Percentiles rank a stretch among this genome's conserved stretches.
These are phyloP conservation scores for Rhabdomys pumilio DNA, from an alignment of 2,797 vertebrate genomes.

Conservation along the genomic window DNA sequence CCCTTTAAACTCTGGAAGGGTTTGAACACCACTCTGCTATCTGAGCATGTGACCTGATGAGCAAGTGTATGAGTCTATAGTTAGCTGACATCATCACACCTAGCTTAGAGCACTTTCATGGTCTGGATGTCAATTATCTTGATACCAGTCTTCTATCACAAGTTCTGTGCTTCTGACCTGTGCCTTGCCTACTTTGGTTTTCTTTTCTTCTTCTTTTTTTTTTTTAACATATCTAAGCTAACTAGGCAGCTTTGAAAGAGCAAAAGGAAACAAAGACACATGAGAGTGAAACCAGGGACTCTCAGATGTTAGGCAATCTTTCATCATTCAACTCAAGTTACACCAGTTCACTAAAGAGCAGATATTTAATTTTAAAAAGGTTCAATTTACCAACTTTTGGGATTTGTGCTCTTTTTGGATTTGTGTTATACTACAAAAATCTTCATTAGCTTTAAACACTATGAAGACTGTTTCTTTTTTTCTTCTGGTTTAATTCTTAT, in stretches of 20 bases:
- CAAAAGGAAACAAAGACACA: background rate
- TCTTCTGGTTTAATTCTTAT: conserved; percentile 36
- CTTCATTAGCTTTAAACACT: background rate
- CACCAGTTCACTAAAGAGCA: background rate
- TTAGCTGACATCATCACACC: background rate
- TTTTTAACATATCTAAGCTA: background rate
- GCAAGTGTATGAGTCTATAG: background rate
- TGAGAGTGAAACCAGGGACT: background rate
- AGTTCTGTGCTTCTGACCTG: background rate
- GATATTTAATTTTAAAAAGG: conserved; percentile 43
- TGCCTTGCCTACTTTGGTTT: conserved; percentile 44
- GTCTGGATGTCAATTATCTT: conserved; percentile 35
- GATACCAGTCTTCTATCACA: conserved; percentile 49
- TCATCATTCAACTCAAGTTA: background rate
- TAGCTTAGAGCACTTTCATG: conserved; percentile 1
- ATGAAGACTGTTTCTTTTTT: conserved; percentile 33
- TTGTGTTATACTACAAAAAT: conserved; percentile 53
- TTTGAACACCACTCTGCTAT: background rate
- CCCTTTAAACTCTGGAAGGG: conserved; percentile 10
- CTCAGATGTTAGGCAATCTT: background rate
- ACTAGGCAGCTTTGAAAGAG: too few relatives aligned
- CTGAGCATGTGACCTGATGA: background rate
- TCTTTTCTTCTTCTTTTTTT: background rate
- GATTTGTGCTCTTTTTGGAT: background rate
- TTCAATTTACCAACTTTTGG: conserved; percentile 26